phyloP scores from a whole-genome alignment of 2,888 invertebrate genomes.

The Plemyria rubiginata region DNA sequence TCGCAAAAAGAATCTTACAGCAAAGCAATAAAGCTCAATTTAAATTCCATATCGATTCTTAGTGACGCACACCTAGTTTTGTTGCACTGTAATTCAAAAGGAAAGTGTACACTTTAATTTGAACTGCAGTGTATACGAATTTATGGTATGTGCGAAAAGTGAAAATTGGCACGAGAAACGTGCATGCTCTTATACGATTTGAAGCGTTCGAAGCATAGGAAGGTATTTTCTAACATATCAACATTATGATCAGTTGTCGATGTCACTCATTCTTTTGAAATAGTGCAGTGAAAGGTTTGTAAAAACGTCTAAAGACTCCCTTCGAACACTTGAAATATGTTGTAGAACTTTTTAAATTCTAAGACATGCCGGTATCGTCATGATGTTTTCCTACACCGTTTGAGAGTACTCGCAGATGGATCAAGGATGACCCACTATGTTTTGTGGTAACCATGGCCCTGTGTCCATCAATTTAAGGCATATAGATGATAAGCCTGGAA shows the following conservation, averaged over 20 bases:
- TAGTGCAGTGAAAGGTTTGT: too few species aligned
- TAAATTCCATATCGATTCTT: background rate
- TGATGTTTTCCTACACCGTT: background rate
- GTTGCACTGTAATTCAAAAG: slow-evolving; percentile 48
- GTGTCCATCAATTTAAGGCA: too few species aligned
- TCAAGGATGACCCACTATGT: too few species aligned
- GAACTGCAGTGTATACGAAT: slow-evolving; percentile 46
- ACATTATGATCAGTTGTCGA: background rate
- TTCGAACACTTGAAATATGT: too few species aligned
- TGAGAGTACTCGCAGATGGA: background rate
- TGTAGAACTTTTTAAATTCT: too few species aligned
- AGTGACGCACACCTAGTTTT: slow-evolving; percentile 28
- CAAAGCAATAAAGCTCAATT: background rate
- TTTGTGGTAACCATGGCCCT: too few species aligned
- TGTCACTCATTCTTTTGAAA: too few species aligned
- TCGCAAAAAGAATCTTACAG: background rate
- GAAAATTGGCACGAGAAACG: slow-evolving; percentile 45
- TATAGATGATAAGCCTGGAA: too few species aligned
- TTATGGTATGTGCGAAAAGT: slow-evolving; percentile 52
- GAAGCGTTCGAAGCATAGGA: background rate
- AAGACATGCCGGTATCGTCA: background rate
- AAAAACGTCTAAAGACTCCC: too few species aligned
- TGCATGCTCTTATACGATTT: slow-evolving; percentile 35
- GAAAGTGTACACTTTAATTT: slow-evolving; percentile 53
- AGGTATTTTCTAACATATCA: background rate